Evolutionary conservation across 2,888 invertebrate species (phyloP), one percentile per base, ranked within the genome.

Genomic region (Campaea margaritaria): DNA sequence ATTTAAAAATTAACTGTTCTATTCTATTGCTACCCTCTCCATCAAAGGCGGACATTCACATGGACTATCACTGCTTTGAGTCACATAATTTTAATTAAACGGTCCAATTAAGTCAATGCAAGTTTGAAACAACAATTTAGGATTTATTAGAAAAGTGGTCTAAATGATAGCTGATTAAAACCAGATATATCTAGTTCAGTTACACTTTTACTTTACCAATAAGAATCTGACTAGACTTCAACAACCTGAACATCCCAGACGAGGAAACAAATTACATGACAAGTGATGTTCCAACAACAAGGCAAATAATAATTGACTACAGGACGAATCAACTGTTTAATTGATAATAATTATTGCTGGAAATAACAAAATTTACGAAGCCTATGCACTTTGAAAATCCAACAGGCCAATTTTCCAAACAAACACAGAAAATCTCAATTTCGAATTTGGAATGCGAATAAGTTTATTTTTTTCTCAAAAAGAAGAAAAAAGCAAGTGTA

Each of bases 401-500:
- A 12, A 12, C 12, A 36, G 2, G n/a, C 4, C 12, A 36, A 36
- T 36, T 36, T 31, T 31, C 36, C n/a, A n/a, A 36, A 36, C 7
- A 36, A 36, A 36, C 1, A n/a, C 36, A 12, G 5, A 36, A 50
- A 38, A 21, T 39, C 13, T 11, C 3, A 12, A 46, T 15, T 46
- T 34, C 12, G 15, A 16, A 12, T 39, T 49, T 28, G 49, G 49
- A 49, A 49, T 41, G 38, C 21, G 9, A n/a, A 21, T 27, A 27
- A 44, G 27, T 36, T 47, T 8, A 2, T 57, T 41, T 38, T 48
- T 38, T 48, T 43, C 13, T 38, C 15, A 0, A 4, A 21, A 31
- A 48, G 44, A 45, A 57, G 46, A 47, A 49, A 58, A 54, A 12
- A 59, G 39, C 34, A 42, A 51, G 14, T 61, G 54, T 57, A 73